These are phyloP conservation scores for Cephus pygmeus DNA, from an alignment of 2,888 invertebrate species.

Conservation along the genomic window DNA sequence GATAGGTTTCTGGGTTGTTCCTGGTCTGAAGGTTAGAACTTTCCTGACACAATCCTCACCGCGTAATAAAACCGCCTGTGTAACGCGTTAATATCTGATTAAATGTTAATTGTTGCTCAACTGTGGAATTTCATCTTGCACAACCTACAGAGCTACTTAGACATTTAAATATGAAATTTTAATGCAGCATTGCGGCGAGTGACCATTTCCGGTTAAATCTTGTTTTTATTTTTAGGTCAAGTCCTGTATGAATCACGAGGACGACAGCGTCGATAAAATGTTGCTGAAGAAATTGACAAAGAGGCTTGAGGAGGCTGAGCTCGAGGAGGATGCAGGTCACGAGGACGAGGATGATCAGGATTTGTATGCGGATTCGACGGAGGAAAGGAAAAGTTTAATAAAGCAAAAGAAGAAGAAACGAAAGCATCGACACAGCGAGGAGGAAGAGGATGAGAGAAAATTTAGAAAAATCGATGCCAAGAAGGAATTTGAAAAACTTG, in stretches of 20 bases:
- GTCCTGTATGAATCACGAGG: slow-evolving; percentile 42
- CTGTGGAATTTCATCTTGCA: neutral
- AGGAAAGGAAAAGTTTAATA: neutral
- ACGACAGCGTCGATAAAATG: slow-evolving; percentile 31
- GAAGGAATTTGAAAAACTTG: slow-evolving; percentile 33
- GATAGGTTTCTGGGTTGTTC: slow-evolving; percentile 81
- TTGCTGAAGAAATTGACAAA: slow-evolving; percentile 32
- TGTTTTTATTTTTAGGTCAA: slow-evolving; percentile 37
- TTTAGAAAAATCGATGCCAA: slow-evolving; percentile 21
- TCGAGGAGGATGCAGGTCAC: slow-evolving; percentile 24
- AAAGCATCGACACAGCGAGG: slow-evolving; percentile 23
- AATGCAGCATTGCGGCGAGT: neutral
- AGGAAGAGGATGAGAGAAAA: slow-evolving; percentile 22
- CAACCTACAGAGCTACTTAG: neutral
- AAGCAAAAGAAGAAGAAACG: slow-evolving; percentile 19
- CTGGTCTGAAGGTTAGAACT: slow-evolving; percentile 73
- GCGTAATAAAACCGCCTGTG: neutral
- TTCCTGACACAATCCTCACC: slow-evolving; percentile 49
- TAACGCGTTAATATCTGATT: neutral
- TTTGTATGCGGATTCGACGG: slow-evolving; percentile 9
- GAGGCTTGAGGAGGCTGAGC: slow-evolving; percentile 30
- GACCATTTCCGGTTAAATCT: neutral
- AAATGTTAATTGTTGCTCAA: neutral
- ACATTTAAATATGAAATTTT: neutral
- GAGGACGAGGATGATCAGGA: slow-evolving; percentile 18